phyloP scores from a whole-genome alignment of 1,140 invertebrate species.

The Cecropterus lyciades region DNA sequence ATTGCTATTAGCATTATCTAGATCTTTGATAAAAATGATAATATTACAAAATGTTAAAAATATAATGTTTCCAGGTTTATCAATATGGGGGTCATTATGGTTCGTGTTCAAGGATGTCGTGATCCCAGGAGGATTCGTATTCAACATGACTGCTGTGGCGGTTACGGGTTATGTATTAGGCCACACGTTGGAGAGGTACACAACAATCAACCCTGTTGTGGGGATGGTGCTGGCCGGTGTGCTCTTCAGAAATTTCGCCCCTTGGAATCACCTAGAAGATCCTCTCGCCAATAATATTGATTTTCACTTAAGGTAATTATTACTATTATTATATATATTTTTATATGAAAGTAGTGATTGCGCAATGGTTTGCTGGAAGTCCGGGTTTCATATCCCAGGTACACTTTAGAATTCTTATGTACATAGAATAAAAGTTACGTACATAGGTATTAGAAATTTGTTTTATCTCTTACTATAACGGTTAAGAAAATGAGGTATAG shows the following conservation, averaged over 20 bases:
- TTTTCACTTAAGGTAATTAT: slow-evolving; percentile 81
- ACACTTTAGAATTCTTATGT: no score
- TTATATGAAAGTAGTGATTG: no score
- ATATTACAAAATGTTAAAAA: no score
- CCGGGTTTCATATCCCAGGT: no score
- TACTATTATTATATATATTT: neutral
- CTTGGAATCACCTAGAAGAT: slow-evolving; percentile 87
- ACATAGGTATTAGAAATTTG: no score
- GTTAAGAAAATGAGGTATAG: no score
- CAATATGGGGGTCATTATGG: slow-evolving; percentile 90
- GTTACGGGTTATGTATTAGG: slow-evolving; percentile 92
- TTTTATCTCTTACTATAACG: no score
- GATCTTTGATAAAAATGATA: no score
- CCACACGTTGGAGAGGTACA: slow-evolving; percentile 87
- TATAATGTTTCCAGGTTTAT: slow-evolving; percentile 82
- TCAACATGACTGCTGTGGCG: slow-evolving; percentile 88
- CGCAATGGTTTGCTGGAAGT: no score
- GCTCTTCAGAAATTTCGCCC: slow-evolving; percentile 89
- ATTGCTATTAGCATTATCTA: no score
- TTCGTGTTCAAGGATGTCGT: slow-evolving; percentile 89
- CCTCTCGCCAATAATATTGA: slow-evolving; percentile 86
- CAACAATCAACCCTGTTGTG: slow-evolving; percentile 92
- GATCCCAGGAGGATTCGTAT: slow-evolving; percentile 90
- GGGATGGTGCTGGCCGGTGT: slow-evolving; percentile 94
- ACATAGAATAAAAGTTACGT: no score